phyloP scores from a whole-genome alignment of 2,797 vertebrate genomes.

The Microctenopoma lineatum region DNA sequence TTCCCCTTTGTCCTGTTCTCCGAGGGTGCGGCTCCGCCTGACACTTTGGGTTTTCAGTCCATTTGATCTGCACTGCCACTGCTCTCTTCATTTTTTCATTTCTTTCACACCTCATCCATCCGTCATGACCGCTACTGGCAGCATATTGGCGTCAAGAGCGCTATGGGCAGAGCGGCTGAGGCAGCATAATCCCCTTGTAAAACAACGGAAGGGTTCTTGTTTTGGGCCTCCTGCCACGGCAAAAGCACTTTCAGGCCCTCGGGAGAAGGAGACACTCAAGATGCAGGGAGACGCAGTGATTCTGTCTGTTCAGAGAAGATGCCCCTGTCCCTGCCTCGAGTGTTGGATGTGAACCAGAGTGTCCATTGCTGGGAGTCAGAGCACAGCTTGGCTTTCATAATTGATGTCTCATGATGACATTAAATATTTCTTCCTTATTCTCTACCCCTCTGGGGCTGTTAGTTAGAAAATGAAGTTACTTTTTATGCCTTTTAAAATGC shows the following conservation, averaged over 20 bases:
- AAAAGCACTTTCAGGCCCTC: conserved; percentile 41
- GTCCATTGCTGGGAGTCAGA: conserved; percentile 49
- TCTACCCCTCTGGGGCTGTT: conserved; percentile 18
- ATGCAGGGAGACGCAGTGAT: conserved; percentile 40
- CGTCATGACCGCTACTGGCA: conserved; percentile 17
- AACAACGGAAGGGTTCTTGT: conserved; percentile 61
- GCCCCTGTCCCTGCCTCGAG: conserved; percentile 33
- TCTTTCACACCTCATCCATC: conserved; percentile 32
- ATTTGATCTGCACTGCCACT: conserved; percentile 24
- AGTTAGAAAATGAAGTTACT: conserved; percentile 52
- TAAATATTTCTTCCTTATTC: conserved; percentile 40
- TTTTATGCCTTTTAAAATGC: conserved; percentile 44
- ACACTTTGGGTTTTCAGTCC: conserved; percentile 26
- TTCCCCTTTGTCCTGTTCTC: conserved; percentile 1
- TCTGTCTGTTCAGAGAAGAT: conserved; percentile 26
- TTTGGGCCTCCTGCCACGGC: conserved; percentile 53
- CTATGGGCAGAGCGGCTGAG: conserved; percentile 60
- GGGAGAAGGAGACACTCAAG: conserved; percentile 23
- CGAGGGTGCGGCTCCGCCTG: conserved; percentile 22
- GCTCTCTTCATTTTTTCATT: conserved; percentile 9
- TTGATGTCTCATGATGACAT: conserved; percentile 53
- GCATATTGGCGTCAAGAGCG: conserved; percentile 64
- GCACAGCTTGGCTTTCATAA: conserved; percentile 62
- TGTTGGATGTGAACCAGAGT: conserved; percentile 49
- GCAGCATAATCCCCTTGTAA: conserved; percentile 77